Base-by-base conservation (phyloP, 2,797 vertebrate genomes). In the Myotis myotis region DNA sequence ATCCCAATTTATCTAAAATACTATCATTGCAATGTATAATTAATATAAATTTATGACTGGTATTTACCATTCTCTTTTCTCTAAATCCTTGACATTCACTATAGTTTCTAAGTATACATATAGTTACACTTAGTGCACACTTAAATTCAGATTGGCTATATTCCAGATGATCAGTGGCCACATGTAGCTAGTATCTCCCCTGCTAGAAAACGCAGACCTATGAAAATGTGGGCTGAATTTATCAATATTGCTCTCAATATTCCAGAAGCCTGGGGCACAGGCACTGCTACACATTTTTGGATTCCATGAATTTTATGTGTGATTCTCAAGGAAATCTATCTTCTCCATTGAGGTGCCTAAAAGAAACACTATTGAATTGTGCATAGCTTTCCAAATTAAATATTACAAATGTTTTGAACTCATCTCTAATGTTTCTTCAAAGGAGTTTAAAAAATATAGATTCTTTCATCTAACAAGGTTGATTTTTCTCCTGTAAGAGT, bases 371-470 rank as follows among this genome's bases (percentile, higher is more conserved):
- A 71, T 3, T 96, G 81, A 94, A 86, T 75, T 95, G 55, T 84
- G 62, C 72, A 92, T 79, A 87, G n/a, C 64, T 95, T 95, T 91
- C 72, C 83, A 93, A 83, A 93, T 95, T 96, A 96, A 96, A 91
- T 57, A 36, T 96, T 96, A 95, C 68, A 96, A 93, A 96, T 94
- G 91, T 96, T 96, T 91, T 95, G 92, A 94, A 96, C 83, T 57
- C 71, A 74, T 94, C 71, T 97, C 96, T 95, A 96, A 95, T 93
- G 88, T 96, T 96, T 96, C 94, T 96, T 97, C 96, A 96, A 96
- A 97, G 92, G 84, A 93, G 64, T 93, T 93, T 92, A 76, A 96
- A 94, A 97, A 97, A 97, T 96, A 97, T 93, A 96, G 91, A 95
- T 94, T 93, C 85, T 96, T 95, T 96, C 88, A 93, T 95, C 88